phyloP scores from a whole-genome alignment of 2,888 invertebrate genomes.

The Neria commutata region DNA sequence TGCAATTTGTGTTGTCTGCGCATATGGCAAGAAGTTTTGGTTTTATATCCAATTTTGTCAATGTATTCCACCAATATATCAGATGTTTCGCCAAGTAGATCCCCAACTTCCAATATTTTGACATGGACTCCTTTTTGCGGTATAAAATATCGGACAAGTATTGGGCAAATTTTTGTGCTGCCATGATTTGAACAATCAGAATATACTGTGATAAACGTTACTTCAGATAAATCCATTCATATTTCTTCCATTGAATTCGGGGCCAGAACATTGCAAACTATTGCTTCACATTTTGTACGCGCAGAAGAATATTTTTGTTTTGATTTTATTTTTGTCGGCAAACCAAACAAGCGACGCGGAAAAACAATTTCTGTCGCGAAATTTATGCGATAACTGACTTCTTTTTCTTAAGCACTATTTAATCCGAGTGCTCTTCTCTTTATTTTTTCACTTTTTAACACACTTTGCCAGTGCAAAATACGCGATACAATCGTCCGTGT shows the following conservation, averaged over 20 bases:
- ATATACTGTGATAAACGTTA: slow-evolving; percentile 25
- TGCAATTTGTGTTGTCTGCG: slow-evolving; percentile 26
- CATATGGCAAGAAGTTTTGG: slow-evolving; percentile 24
- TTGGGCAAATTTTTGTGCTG: slow-evolving; percentile 26
- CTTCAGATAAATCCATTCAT: slow-evolving; percentile 18
- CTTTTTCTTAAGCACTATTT: too few species aligned
- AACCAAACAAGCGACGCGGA: too few species aligned
- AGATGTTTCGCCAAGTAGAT: slow-evolving; percentile 27
- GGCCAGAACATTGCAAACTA: slow-evolving; percentile 22
- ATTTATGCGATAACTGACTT: too few species aligned
- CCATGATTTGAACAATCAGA: slow-evolving; percentile 29
- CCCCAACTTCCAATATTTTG: slow-evolving; percentile 23
- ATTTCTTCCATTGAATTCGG: slow-evolving; percentile 22
- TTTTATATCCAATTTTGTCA: slow-evolving; percentile 17
- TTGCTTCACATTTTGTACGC: too few species aligned
- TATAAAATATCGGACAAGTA: slow-evolving; percentile 29
- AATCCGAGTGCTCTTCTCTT: too few species aligned
- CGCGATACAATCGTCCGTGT: too few species aligned
- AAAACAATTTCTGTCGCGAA: too few species aligned
- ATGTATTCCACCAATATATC: slow-evolving; percentile 26
- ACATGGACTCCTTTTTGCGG: slow-evolving; percentile 24
- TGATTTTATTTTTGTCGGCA: too few species aligned
- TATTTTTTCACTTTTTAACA: too few species aligned
- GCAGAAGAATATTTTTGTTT: too few species aligned
- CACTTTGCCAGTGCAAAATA: too few species aligned